Percentiles rank a stretch among this genome's conserved stretches.
phyloP scores from a whole-genome alignment of 1,140 invertebrate genomes.

The Vollenhovia emeryi region DNA sequence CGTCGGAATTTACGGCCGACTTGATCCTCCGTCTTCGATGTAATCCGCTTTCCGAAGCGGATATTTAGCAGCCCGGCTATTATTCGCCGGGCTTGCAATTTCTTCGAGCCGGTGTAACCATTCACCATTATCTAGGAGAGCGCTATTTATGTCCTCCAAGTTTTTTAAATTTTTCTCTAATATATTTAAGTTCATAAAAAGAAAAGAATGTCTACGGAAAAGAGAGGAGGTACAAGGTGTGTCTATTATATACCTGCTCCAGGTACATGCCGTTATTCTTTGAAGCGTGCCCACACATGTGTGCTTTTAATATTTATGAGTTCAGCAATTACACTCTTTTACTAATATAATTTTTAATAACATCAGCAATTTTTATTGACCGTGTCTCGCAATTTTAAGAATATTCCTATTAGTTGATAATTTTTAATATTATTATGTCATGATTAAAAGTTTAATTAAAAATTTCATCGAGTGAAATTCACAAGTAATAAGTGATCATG shows the following conservation, averaged over 20 bases:
- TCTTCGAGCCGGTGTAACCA: slow-evolving; percentile 1
- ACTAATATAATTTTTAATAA: slow-evolving; percentile 13
- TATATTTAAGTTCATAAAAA: slow-evolving; percentile 13
- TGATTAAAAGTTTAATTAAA: not conserved
- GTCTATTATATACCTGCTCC: slow-evolving; percentile 13
- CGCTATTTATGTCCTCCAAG: not conserved
- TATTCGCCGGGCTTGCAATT: slow-evolving; percentile 18
- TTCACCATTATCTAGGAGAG: slow-evolving; percentile 6
- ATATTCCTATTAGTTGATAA: too few species aligned
- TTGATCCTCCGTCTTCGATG: slow-evolving; percentile 46
- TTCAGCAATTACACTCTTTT: not conserved
- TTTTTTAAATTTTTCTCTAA: slow-evolving; percentile 26
- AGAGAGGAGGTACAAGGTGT: not conserved
- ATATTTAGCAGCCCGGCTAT: slow-evolving; percentile 16
- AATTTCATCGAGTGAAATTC: not conserved
- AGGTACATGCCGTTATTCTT: not conserved
- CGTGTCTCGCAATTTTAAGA: too few species aligned
- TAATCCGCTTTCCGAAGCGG: slow-evolving; percentile 32
- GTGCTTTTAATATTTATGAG: slow-evolving; percentile 18
- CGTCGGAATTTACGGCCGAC: slow-evolving; percentile 30
- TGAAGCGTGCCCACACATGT: not conserved
- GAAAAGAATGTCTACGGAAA: not conserved
- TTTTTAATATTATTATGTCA: not conserved
- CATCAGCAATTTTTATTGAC: too few species aligned
- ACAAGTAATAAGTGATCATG: not conserved